These are phyloP conservation scores for Sciurus vulgaris DNA, from an alignment of 2,797 vertebrate species.

Conservation along the genomic window DNA sequence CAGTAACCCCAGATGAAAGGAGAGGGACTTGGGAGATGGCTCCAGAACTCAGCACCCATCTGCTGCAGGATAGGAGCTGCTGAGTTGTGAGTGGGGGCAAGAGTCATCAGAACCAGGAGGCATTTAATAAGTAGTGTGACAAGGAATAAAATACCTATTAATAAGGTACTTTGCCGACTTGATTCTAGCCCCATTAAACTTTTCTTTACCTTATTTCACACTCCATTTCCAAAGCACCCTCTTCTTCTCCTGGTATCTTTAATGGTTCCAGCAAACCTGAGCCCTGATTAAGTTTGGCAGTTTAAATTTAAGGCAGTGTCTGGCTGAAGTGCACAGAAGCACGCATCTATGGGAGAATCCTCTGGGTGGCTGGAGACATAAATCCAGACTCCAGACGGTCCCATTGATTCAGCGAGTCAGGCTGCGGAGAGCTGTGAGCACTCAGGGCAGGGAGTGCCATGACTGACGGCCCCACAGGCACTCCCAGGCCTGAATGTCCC, in stretches of 20 bases:
- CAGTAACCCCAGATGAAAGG: background rate
- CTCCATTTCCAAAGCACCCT: conserved; percentile 85
- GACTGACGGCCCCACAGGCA: background rate
- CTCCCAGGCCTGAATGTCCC: background rate
- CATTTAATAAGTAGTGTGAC: conserved; percentile 82
- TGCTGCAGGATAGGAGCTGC: background rate
- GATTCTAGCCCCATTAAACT: conserved; percentile 87
- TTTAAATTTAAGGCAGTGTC: conserved; percentile 83
- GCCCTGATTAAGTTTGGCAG: conserved; percentile 83
- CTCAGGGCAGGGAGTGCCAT: background rate
- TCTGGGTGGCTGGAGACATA: conserved; percentile 70
- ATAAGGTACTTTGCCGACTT: conserved; percentile 83
- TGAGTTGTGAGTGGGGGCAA: conserved; percentile 35
- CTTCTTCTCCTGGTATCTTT: conserved; percentile 67
- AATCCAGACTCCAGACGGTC: conserved; percentile 53
- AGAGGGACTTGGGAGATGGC: background rate
- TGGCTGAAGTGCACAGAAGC: conserved; percentile 76
- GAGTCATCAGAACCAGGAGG: conserved; percentile 58
- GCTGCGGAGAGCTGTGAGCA: accelerated
- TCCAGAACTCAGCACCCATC: conserved; percentile 4
- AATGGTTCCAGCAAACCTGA: conserved; percentile 84
- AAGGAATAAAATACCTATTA: conserved; percentile 84
- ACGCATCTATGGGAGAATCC: conserved; percentile 43
- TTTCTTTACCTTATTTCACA: conserved; percentile 89
- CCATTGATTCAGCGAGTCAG: conserved; percentile 60